Base-by-base conservation (phyloP, 2,888 invertebrate species). In the Diogma glabrata region DNA sequence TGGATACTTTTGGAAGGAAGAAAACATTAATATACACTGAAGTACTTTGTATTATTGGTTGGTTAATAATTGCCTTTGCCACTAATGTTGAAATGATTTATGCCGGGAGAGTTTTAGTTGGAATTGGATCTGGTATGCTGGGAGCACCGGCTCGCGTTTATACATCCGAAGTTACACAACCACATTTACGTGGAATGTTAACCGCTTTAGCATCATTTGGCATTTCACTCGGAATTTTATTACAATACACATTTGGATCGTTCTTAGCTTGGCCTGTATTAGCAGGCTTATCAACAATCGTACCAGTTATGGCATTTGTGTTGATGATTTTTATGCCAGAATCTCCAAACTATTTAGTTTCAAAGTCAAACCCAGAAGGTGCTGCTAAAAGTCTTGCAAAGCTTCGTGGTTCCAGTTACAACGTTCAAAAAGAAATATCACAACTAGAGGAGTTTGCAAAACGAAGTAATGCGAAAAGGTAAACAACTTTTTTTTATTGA, bases 131-230 rank as follows among this genome's bases (percentile, higher is more conserved):
- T 1, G 85, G 85, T 3, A 82, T 82, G 80, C 79, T 82, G 24
- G 82, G 82, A 0, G 82, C 82, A 1, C 82, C 82, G 2, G 80
- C 82, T 0, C 69, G 82, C 4, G 82, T 82, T 1, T 82, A 82
- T 66, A 81, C 82, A 1, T 79, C 79, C 22, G 82, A 82, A 60
- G 81, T 84, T 1, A 79, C 84, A 0, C 82, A 84, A 56, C 83
- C 83, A 0, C 82, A 84, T 62, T 70, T 84, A 1, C 71, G 87
- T n/a, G 87, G 86, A 2, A 81, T 82, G 75, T 70, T 86, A 7
- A 81, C 82, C 0, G 81, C 84, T 0, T 64, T 84, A 30, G 78
- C 83, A 0, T 84, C 85, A 33, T 79, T 86, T 1, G 79, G 80
- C 1, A 81, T 86, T 1, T 84, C 84, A 43, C 75, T 82, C 22